phyloP scores from a whole-genome alignment of 2,113 vertebrate genomes.

The Cinclus cinclus region DNA sequence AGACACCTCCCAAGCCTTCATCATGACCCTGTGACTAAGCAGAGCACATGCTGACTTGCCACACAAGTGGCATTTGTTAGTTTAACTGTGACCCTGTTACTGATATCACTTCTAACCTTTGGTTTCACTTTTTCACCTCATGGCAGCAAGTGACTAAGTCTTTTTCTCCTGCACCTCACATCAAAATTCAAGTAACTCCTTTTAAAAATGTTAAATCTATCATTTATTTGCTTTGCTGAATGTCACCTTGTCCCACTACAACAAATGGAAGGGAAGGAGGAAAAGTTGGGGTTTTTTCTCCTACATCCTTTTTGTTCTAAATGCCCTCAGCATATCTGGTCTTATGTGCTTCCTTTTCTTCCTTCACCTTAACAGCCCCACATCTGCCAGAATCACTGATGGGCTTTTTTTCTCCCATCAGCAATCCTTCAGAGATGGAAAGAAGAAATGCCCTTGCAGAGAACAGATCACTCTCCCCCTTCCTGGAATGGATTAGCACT shows the following conservation, averaged over 20 bases:
- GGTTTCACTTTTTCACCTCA: neutral
- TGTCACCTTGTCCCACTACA: neutral
- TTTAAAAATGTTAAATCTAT: neutral
- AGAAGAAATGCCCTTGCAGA: rapidly evolving
- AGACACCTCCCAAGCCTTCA: neutral
- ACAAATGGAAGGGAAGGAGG: neutral
- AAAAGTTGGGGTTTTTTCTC: neutral
- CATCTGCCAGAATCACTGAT: neutral
- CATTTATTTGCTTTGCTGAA: neutral
- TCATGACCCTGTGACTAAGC: neutral
- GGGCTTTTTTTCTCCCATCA: neutral
- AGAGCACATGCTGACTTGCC: neutral
- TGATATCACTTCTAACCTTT: neutral
- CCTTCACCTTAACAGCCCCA: neutral
- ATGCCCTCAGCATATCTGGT: neutral
- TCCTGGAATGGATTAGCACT: rapidly evolving
- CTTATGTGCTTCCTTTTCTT: neutral
- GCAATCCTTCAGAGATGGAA: neutral
- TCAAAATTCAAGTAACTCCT: neutral
- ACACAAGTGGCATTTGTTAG: neutral
- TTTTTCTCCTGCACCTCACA: neutral
- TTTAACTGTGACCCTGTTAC: neutral
- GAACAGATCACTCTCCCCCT: neutral
- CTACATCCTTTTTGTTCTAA: neutral
- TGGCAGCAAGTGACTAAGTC: neutral